Percentiles rank a stretch among this genome's conserved stretches.
Conservation (phyloP, 2,797 vertebrate genomes). For the Macroramphosus scolopax region DNA sequence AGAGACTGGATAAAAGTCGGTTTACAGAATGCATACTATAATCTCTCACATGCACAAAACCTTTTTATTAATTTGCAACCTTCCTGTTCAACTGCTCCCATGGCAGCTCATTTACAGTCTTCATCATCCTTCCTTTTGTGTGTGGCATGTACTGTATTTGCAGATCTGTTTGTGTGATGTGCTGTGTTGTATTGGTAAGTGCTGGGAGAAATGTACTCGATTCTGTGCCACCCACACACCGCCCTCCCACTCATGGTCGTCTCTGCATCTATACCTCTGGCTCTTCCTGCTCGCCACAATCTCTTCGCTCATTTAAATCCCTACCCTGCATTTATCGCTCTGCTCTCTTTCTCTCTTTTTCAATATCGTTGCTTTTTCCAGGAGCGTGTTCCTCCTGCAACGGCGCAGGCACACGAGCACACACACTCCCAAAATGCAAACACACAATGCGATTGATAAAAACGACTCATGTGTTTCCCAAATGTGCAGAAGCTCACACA, state of each 20-base stretch:
- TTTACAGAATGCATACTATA: conserved; percentile 51
- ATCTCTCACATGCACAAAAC: conserved; percentile 26
- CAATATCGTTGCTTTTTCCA: conserved; percentile 47
- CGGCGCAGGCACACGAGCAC: conserved; percentile 42
- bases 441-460: conserved; percentile 26
- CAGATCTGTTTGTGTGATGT: conserved; percentile 63
- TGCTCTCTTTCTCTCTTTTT: conserved; percentile 42
- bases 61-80: conserved; percentile 23
- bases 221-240: conserved; percentile 80
- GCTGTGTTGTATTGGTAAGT: conserved; percentile 80
- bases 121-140: conserved; percentile 39
- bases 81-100: too few relatives aligned
- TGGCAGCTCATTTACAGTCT: conserved; percentile 45
- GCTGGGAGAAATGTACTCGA: conserved; percentile 83
- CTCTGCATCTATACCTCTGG: conserved; percentile 82
- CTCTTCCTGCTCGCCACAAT: conserved; percentile 77
- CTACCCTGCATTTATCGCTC: conserved; percentile 74
- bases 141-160: conserved; percentile 57
- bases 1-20: conserved; percentile 61
- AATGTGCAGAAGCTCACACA: conserved; percentile 9
- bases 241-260: conserved; percentile 78
- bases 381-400: conserved; percentile 51
- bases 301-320: conserved; percentile 76
- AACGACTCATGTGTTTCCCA: too few relatives aligned
- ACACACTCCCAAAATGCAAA: conserved; percentile 13